A percentile compares a stretch with the other conserved stretches of the same genome.
Evolutionary conservation across 2,888 invertebrate species (phyloP).

Genomic region (Zaprionus lineosus): DNA sequence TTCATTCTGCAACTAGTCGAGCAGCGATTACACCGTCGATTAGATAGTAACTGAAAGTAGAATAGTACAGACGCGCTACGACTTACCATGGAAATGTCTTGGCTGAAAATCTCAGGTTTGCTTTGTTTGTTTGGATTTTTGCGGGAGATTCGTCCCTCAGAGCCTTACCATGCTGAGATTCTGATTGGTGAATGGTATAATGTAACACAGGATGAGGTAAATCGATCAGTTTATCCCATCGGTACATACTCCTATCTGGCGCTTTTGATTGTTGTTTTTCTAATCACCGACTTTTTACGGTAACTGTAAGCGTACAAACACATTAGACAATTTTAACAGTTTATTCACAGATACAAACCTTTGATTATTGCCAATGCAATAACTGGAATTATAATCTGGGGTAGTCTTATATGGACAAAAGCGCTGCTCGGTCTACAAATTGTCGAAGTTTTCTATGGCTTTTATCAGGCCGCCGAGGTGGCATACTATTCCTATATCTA

Average conservation of each 20-base stretch:
- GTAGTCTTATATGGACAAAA: slow-evolving; percentile 89
- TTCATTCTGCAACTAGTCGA: background rate
- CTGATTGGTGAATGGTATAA: slow-evolving; percentile 90
- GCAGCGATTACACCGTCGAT: slow-evolving; percentile 26
- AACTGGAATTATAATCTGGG: slow-evolving; percentile 89
- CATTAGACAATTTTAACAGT: background rate
- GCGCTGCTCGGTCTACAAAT: slow-evolving; percentile 88
- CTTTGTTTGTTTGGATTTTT: slow-evolving; percentile 91
- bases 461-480: slow-evolving; percentile 94
- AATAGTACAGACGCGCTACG: slow-evolving; percentile 1
- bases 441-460: slow-evolving; percentile 89
- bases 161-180: slow-evolving; percentile 92
- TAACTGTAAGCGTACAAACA: slow-evolving; percentile 39
- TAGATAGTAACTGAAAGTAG: slow-evolving; percentile 33
- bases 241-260: slow-evolving; percentile 93
- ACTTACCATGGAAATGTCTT: slow-evolving; percentile 75
- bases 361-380: slow-evolving; percentile 90
- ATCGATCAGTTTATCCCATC: slow-evolving; percentile 89
- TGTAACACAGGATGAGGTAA: slow-evolving; percentile 85
- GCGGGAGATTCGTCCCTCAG: slow-evolving; percentile 92
- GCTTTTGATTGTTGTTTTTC: slow-evolving; percentile 89
- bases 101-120: slow-evolving; percentile 88
- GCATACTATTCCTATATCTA: slow-evolving; percentile 97
- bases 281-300: slow-evolving; percentile 90
- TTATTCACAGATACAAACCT: slow-evolving; percentile 88